Conservation (phyloP, 2,888 invertebrate species). For the Dexiosoma caninum region DNA sequence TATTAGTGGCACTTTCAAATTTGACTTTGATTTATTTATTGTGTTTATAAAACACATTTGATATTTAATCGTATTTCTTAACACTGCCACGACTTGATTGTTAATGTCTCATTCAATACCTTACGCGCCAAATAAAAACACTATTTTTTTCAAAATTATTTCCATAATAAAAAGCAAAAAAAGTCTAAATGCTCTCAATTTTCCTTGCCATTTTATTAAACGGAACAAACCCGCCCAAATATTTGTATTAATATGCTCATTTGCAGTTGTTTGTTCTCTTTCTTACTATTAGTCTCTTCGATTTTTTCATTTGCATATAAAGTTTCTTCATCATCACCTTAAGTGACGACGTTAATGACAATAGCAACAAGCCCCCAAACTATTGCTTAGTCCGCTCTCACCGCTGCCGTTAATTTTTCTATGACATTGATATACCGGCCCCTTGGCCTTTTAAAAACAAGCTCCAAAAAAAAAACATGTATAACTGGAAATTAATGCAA, state of each 20-base stretch:
- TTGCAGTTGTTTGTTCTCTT: not conserved
- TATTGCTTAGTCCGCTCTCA: not conserved
- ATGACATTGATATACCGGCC: conserved; percentile 30
- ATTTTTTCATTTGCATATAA: conserved; percentile 47
- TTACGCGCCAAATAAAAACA: conserved; percentile 71
- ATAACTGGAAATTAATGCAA: not conserved
- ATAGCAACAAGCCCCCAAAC: conserved; percentile 45
- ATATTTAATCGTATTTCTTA: conserved; percentile 45
- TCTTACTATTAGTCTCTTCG: not conserved
- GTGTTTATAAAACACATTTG: conserved; percentile 8
- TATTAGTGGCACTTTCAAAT: conserved; percentile 10
- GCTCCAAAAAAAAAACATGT: not conserved
- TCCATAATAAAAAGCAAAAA: conserved; percentile 38
- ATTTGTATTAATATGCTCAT: conserved; percentile 11
- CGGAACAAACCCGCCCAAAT: conserved; percentile 46
- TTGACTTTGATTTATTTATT: not conserved
- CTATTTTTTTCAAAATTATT: conserved; percentile 54
- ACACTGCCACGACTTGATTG: conserved; percentile 61
- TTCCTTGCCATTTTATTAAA: conserved; percentile 17
- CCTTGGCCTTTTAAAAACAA: conserved; percentile 32
- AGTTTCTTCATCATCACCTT: conserved; percentile 49
- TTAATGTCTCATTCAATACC: conserved; percentile 57
- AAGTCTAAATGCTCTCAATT: conserved; percentile 49
- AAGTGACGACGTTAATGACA: not conserved
- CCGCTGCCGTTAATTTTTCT: not conserved